phyloP scores from a whole-genome alignment of 2,113 vertebrate genomes.

The Gasterosteus nipponicus region DNA sequence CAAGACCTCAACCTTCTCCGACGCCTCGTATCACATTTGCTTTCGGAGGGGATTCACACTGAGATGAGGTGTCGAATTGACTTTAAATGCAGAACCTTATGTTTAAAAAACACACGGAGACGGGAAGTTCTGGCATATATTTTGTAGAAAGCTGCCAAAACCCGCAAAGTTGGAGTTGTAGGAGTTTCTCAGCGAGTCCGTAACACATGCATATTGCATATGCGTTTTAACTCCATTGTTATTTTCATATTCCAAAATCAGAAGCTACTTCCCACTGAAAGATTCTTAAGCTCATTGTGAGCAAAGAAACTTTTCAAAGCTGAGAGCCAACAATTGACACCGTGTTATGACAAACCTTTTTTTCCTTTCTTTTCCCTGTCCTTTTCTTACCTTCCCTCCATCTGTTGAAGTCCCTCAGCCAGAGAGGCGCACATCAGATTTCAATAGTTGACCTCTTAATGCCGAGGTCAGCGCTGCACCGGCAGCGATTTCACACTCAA shows the following conservation, averaged over 20 bases:
- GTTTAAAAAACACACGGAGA: constrained; percentile 66
- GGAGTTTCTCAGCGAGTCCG: constrained; percentile 30
- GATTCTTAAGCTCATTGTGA: constrained; percentile 3
- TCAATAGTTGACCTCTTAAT: constrained; percentile 87
- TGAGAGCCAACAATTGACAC: background rate
- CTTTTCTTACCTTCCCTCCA: constrained; percentile 67
- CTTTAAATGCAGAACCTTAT: constrained; percentile 75
- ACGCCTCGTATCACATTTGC: constrained; percentile 68
- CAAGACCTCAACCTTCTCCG: constrained; percentile 75
- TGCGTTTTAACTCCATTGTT: background rate
- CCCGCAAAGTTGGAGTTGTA: constrained; percentile 55
- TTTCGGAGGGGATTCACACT: constrained; percentile 71
- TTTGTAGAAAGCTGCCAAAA: constrained; percentile 62
- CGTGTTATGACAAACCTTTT: constrained; percentile 33
- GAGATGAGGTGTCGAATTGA: constrained; percentile 76
- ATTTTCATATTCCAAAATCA: constrained; percentile 1
- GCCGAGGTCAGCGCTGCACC: constrained; percentile 82
- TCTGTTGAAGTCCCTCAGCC: constrained; percentile 80
- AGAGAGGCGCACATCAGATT: constrained; percentile 83
- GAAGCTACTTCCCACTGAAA: background rate
- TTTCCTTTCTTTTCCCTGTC: constrained; percentile 25
- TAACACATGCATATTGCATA: background rate
- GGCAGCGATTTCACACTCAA: constrained; percentile 85
- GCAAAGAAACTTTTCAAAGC: constrained; percentile 4
- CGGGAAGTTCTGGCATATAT: constrained; percentile 56